Evolutionary conservation across 2,888 invertebrate genomes (phyloP).

Genomic region (Malachius bipustulatus): DNA sequence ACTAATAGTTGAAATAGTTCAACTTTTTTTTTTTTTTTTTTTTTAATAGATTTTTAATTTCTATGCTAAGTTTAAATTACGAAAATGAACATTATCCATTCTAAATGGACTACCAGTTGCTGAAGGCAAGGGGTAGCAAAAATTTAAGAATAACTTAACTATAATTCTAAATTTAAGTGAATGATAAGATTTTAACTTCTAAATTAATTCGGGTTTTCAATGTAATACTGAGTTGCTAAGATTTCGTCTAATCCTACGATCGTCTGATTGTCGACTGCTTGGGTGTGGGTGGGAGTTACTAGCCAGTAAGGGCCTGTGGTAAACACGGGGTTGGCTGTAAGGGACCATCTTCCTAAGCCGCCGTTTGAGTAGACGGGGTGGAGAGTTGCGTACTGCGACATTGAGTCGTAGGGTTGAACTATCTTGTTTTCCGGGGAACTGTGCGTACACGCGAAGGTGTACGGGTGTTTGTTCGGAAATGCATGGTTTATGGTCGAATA

Average conservation of each 20-base stretch:
- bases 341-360: not conserved
- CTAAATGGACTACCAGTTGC: not conserved
- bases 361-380: conserved; percentile 2
- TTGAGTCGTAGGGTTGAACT: conserved; percentile 7
- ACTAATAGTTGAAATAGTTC: too few species aligned
- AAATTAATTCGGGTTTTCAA: too few species aligned
- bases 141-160: not conserved
- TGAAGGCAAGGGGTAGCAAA: not conserved
- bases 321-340: not conserved
- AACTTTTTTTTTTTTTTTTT: conserved; percentile 4
- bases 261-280: not conserved
- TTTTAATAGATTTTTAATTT: not conserved
- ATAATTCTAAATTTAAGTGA: not conserved
- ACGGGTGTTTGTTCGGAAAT: conserved; percentile 1
- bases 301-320: not conserved
- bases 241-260: not conserved
- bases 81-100: conserved; percentile 3
- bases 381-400: not conserved
- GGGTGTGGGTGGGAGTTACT: not conserved
- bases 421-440: not conserved
- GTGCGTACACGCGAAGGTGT: not conserved
- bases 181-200: too few species aligned
- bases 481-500: conserved; percentile 1
- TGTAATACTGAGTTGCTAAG: too few species aligned
- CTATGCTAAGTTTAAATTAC: not conserved